Evolutionary conservation across 2,113 vertebrate genomes (phyloP), one percentile per base, ranked within the genome.

Genomic region (Pseudopipra pipra): DNA sequence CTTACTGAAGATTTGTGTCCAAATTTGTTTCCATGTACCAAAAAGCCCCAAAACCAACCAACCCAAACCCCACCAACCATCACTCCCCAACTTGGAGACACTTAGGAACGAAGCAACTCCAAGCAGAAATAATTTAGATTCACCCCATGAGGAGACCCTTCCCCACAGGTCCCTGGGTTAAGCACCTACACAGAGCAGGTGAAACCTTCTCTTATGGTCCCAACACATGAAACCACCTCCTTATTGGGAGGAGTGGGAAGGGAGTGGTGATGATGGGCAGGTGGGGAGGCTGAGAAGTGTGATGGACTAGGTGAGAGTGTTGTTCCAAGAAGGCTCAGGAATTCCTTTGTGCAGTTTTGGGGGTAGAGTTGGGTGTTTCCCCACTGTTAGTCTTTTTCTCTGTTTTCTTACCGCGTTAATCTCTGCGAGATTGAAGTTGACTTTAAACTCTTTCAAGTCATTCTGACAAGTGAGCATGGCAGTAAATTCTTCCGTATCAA

Each of bases 401-500:
- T 91, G 33, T 70, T 89, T 82, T 94, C 33, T 78, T 84, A 70
- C 11, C 54, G 11, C 0, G 1, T 87, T 81, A 52, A 85, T 93
- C 88, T 93, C 86, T 18, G 24, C 0, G 14, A 91, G 43, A 65
- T 90, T 75, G 88, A 22, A 56, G 1, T n/a, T 81, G 79, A 72
- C 58, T 91, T 91, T 71, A 78, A 91, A 67, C 65, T 82, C 87
- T 76, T 84, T 68, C 49, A 84, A 87, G 83, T 81, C 56, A 30
- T 72, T 75, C 10, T 82, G 61, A 63, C 65, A 84, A 86, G 89
- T 75, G 85, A 82, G 25, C 8, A 3, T 54, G 73, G 88, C 90
- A 65, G 65, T 93, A 90, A 90, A 95, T 96, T 94, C 90, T 94
- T 94, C 90, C 49, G 21, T 47, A 87, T 94, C 65, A 72, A 87